Evolutionary conservation across 2,113 vertebrate species (phyloP).

Genomic region (Paramormyrops kingsleyae): DNA sequence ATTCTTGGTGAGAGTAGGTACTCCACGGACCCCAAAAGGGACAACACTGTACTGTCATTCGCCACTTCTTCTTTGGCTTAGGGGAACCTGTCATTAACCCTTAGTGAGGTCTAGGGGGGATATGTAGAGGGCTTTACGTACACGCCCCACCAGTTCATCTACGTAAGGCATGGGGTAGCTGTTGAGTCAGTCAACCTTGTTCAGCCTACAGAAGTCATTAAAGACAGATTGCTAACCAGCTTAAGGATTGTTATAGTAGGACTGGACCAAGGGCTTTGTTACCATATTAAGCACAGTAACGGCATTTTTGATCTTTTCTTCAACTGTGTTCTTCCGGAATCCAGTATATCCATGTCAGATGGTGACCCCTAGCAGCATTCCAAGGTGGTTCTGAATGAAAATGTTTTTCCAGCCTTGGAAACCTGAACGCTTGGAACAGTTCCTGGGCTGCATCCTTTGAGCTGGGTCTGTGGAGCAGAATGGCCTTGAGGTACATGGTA

Average conservation of each 20-base stretch:
- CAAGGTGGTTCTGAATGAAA: background rate
- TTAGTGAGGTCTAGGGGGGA: background rate
- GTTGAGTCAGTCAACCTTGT: background rate
- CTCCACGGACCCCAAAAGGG: background rate
- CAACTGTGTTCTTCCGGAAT: background rate
- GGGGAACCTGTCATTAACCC: background rate
- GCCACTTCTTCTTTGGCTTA: background rate
- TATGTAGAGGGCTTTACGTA: background rate
- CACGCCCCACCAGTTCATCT: background rate
- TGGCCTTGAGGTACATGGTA: background rate
- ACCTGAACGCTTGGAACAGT: background rate
- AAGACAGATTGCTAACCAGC: background rate
- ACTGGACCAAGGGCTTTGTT: background rate
- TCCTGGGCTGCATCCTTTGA: background rate
- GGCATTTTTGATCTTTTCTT: background rate
- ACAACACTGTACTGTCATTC: background rate
- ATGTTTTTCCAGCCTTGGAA: background rate
- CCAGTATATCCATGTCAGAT: background rate
- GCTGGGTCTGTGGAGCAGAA: background rate
- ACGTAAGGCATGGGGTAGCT: background rate
- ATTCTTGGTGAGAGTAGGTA: background rate
- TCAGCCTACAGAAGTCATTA: background rate
- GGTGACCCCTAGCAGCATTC: background rate
- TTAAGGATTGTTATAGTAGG: background rate
- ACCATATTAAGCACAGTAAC: background rate